Evolutionary conservation across 2,797 vertebrate genomes (phyloP), one percentile per base, ranked within the genome.

Genomic region (Remorina albescens): DNA sequence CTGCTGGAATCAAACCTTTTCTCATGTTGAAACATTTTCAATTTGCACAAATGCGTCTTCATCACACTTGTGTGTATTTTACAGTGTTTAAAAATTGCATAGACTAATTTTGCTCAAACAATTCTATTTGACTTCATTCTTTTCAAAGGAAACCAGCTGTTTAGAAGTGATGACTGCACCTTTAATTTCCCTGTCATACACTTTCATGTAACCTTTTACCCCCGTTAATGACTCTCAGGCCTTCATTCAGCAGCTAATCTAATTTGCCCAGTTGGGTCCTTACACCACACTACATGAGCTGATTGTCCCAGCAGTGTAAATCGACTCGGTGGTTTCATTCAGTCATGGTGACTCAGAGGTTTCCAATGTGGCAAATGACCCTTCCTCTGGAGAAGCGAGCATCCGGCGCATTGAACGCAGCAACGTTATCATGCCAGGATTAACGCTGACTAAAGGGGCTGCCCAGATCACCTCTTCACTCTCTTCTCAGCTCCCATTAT

Each of bases 371-470:
- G 37, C 30, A 64, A 69, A 68, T 68, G 70, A 25, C 44, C 39
- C 11, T 28, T 72, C 32, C 69, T 61, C 64, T 46, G 21, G 46
- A 54, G 64, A 39, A 15, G 44, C 54, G 59, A 60, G n/a, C 55
- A 15, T 63, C 60, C 15, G 15, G 34, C 32, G 49, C 60, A 34
- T 34, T 30, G 39, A 64, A 39, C 16, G 57, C 39, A 44, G 37
- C 39, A 4, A 21, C 1, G 9, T 56, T 76, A 69, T 76, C 71
- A 59, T 32, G 36, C 26, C 5, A 0, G 23, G 39, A 65, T 56
- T 71, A 57, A 67, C 50, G 42, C 56, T 41, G 41, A 56, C 39
- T 54, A 42, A 57, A 28, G 21, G 59, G 53, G 59, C 32, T 8
- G n/a, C 26, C 50, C 49, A 4, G 50, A 47, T 39, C 9, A n/a